A percentile compares a stretch with the other conserved stretches of the same genome.
Evolutionary conservation across 1,140 invertebrate genomes (phyloP).

Genomic region (Drosophila yakuba): DNA sequence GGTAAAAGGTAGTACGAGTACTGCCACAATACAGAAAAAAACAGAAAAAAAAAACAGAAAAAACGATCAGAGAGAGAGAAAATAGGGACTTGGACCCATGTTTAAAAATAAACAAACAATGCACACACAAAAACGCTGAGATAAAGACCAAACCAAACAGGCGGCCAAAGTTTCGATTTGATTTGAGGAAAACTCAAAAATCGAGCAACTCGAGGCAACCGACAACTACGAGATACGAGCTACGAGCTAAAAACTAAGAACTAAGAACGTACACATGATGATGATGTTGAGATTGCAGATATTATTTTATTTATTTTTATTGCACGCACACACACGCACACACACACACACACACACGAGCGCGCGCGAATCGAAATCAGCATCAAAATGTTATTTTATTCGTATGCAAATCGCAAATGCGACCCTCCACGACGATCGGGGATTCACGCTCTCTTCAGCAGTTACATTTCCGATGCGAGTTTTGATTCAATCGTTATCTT

Average conservation of each 20-base stretch:
- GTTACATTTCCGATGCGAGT: conserved; percentile 39
- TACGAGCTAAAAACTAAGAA: background rate
- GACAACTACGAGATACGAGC: conserved; percentile 7
- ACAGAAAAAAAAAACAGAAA: conserved; percentile 17
- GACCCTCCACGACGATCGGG: conserved; percentile 66
- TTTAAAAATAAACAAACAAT: conserved; percentile 82
- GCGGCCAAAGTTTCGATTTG: conserved; percentile 51
- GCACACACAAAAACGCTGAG: conserved; percentile 42
- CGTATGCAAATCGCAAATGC: conserved; percentile 39
- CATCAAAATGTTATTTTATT: conserved; percentile 73
- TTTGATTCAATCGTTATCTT: conserved; percentile 37
- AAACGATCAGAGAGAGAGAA: conserved; percentile 9
- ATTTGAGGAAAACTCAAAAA: conserved; percentile 49
- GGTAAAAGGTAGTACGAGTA: conserved; percentile 20
- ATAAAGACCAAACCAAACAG: conserved; percentile 54
- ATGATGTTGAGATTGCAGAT: conserved; percentile 77
- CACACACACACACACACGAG: conserved; percentile 5
- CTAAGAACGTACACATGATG: conserved; percentile 69
- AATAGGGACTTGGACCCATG: conserved; percentile 51
- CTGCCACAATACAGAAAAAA: background rate
- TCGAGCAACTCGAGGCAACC: conserved; percentile 1
- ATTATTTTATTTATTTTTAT: conserved; percentile 81
- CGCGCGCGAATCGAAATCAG: conserved; percentile 61
- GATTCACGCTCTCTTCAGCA: conserved; percentile 1
- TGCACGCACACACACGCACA: conserved; percentile 51